Evolutionary conservation across 2,888 invertebrate species (phyloP).

Genomic region (Hypercompe scribonia): DNA sequence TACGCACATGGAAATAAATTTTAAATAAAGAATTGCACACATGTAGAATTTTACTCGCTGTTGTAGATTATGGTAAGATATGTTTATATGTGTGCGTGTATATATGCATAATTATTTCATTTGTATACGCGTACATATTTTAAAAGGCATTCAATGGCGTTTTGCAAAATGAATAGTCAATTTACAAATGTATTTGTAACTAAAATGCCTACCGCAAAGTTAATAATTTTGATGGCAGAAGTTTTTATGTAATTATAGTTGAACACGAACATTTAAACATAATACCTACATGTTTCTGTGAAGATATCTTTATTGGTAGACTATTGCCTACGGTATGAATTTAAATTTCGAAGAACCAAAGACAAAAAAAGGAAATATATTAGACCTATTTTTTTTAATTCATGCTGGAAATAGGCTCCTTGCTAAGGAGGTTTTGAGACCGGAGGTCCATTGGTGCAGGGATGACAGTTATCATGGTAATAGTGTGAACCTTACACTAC

Average conservation of each 20-base stretch:
- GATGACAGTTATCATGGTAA: no score
- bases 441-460: no score
- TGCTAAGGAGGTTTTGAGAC: no score
- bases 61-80: not conserved
- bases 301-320: not conserved
- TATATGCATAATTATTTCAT: conserved; percentile 11
- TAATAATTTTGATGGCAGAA: not conserved
- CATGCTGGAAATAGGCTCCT: no score
- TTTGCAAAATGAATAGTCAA: not conserved
- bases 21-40: conserved; percentile 1
- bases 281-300: not conserved
- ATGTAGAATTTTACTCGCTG: not conserved
- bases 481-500: no score
- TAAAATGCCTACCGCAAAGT: not conserved
- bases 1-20: not conserved
- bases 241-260: not conserved
- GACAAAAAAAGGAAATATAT: not conserved
- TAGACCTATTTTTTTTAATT: not conserved
- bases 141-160: not conserved
- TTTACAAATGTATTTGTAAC: conserved; percentile 2
- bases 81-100: not conserved
- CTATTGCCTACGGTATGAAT: not conserved
- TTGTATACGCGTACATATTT: not conserved
- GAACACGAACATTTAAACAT: not conserved
- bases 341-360: not conserved